Evolutionary conservation across 2,888 invertebrate genomes (phyloP).

Genomic region (Diarsia brunnea): DNA sequence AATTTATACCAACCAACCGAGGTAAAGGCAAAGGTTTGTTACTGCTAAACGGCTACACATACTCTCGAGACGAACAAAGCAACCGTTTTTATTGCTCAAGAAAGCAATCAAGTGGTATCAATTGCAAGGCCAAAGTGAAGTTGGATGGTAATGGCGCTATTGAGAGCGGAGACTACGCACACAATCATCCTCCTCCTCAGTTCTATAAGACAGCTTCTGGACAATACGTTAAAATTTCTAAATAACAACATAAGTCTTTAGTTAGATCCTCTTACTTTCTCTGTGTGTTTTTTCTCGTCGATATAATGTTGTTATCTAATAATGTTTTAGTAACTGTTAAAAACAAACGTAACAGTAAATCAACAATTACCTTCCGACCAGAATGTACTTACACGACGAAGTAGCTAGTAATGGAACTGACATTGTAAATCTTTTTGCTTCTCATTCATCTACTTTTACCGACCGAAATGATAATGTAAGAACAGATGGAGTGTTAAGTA

Average conservation of each 20-base stretch:
- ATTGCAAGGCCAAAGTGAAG: slow-evolving; percentile 56
- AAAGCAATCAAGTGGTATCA: slow-evolving; percentile 21
- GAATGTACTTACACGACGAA: too few species aligned
- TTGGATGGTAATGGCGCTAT: slow-evolving; percentile 29
- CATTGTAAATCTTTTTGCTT: too few species aligned
- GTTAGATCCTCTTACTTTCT: too few species aligned
- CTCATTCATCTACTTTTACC: too few species aligned
- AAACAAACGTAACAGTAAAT: too few species aligned
- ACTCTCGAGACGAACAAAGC: slow-evolving; percentile 49
- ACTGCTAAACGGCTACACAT: slow-evolving; percentile 60
- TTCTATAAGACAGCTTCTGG: slow-evolving; percentile 8
- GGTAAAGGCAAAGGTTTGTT: slow-evolving; percentile 50
- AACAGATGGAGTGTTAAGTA: too few species aligned
- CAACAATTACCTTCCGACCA: too few species aligned
- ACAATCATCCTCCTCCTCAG: slow-evolving; percentile 15
- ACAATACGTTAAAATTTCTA: background rate
- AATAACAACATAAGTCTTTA: background rate
- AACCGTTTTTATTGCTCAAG: slow-evolving; percentile 63
- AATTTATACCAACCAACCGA: slow-evolving; percentile 53
- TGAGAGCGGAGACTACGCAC: background rate
- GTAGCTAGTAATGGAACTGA: too few species aligned
- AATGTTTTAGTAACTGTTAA: too few species aligned
- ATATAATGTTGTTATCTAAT: too few species aligned
- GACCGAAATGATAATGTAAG: too few species aligned
- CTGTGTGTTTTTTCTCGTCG: too few species aligned